Conservation (phyloP, 2,888 invertebrate species). For the Lissocephala sabroskyi region DNA sequence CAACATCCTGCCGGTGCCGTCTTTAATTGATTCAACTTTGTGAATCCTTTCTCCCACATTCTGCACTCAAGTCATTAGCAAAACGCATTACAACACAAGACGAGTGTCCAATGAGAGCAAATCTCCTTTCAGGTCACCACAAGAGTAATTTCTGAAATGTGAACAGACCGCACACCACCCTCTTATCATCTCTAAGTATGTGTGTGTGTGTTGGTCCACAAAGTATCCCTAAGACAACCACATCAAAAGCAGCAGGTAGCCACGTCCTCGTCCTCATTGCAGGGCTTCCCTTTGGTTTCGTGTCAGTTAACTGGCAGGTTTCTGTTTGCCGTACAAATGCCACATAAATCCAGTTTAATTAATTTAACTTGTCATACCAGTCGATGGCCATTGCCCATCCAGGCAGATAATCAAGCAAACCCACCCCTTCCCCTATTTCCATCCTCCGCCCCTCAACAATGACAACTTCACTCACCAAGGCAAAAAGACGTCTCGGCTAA, state of each 20-base stretch:
- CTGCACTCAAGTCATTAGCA: conserved; percentile 55
- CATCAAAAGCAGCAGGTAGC: conserved; percentile 38
- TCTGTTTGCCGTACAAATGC: conserved; percentile 1
- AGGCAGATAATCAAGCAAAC: too few relatives aligned
- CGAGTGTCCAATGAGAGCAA: conserved; percentile 13
- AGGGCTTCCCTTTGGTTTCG: too few relatives aligned
- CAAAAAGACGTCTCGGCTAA: too few relatives aligned
- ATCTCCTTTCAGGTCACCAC: conserved; percentile 30
- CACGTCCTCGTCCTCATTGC: too few relatives aligned
- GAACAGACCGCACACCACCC: conserved; percentile 31
- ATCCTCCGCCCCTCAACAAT: too few relatives aligned
- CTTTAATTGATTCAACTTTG: too few relatives aligned
- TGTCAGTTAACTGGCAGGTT: not conserved
- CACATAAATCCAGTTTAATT: conserved; percentile 50
- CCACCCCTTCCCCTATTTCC: too few relatives aligned
- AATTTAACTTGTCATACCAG: conserved; percentile 50
- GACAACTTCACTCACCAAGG: too few relatives aligned
- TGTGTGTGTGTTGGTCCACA: conserved; percentile 1
- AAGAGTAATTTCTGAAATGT: conserved; percentile 53
- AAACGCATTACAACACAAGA: conserved; percentile 8
- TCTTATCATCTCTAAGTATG: too few relatives aligned
- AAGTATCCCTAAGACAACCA: conserved; percentile 44
- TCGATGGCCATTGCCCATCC: conserved; percentile 1
- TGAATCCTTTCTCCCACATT: conserved; percentile 41
- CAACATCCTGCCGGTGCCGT: too few relatives aligned